These are phyloP conservation scores for Neofelis nebulosa DNA, from an alignment of 2,113 vertebrate genomes.

Conservation along the genomic window DNA sequence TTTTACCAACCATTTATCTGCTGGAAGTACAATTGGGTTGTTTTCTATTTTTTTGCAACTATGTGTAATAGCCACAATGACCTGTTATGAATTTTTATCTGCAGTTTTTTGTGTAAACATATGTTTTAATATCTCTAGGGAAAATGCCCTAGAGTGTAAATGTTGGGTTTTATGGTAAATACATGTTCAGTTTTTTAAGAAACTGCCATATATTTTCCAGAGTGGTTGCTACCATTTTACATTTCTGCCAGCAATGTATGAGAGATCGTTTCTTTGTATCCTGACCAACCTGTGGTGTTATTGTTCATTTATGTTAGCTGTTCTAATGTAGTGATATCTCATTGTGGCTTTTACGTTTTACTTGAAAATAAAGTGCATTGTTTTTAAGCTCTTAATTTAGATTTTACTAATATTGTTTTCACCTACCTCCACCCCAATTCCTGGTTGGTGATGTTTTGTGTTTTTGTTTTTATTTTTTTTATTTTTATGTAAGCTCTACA, in stretches of 20 bases:
- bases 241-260: neutral
- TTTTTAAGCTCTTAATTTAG: slow-evolving; percentile 40
- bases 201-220: slow-evolving; percentile 19
- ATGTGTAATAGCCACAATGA: slow-evolving; percentile 7
- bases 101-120: neutral
- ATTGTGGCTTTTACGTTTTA: slow-evolving; percentile 44
- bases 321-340: neutral
- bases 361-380: slow-evolving; percentile 13
- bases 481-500: neutral
- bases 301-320: neutral
- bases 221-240: slow-evolving; percentile 26
- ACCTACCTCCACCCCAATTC: neutral
- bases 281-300: neutral
- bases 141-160: neutral
- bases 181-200: slow-evolving; percentile 44
- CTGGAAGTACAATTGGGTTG: neutral
- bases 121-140: slow-evolving; percentile 8
- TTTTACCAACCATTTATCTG: slow-evolving; percentile 9
- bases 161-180: slow-evolving; percentile 33
- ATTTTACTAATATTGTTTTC: slow-evolving; percentile 34
- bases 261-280: slow-evolving; percentile 3
- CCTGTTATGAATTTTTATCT: neutral
- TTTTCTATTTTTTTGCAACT: neutral
- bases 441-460: slow-evolving; percentile 28
- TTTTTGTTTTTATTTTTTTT: neutral